Percentiles rank a stretch among this genome's conserved stretches.
phyloP scores from a whole-genome alignment of 2,113 vertebrate species.

The Varanus salvator region DNA sequence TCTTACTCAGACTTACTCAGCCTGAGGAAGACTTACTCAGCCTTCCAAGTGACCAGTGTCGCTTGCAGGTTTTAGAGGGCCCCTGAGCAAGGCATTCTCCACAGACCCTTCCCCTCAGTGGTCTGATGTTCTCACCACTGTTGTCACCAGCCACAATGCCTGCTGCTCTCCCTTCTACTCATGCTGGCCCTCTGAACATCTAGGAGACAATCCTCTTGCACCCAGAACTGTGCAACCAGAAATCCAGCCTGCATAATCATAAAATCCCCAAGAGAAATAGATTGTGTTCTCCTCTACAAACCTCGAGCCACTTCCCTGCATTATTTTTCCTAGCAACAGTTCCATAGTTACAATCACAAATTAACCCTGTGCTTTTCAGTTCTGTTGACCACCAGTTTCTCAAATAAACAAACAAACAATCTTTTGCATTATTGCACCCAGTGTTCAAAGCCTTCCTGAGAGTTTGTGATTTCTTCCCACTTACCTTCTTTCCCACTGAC shows the following conservation, averaged over 20 bases:
- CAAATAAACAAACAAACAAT: neutral
- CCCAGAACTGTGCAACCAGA: neutral
- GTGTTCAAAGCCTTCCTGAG: neutral
- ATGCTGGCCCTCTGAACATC: neutral
- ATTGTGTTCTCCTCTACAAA: neutral
- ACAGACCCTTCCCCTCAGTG: no score
- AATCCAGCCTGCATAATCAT: neutral
- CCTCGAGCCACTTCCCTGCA: neutral
- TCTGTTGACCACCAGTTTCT: neutral
- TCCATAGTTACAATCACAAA: neutral
- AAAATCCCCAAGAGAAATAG: neutral
- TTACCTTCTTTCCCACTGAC: neutral
- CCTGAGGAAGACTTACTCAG: no score
- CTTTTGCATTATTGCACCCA: neutral
- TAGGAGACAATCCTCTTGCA: neutral
- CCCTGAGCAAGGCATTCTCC: no score
- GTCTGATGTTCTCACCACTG: no score
- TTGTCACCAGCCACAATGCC: no score
- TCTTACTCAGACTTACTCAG: no score
- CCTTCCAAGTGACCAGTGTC: no score
- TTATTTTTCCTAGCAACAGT: accelerated
- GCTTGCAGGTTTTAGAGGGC: no score
- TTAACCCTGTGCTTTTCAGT: neutral
- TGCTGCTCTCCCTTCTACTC: no score
- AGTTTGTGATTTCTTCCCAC: constrained; percentile 2